Evolutionary conservation across 2,113 vertebrate species (phyloP).

Genomic region (Todiramphus chloris): DNA sequence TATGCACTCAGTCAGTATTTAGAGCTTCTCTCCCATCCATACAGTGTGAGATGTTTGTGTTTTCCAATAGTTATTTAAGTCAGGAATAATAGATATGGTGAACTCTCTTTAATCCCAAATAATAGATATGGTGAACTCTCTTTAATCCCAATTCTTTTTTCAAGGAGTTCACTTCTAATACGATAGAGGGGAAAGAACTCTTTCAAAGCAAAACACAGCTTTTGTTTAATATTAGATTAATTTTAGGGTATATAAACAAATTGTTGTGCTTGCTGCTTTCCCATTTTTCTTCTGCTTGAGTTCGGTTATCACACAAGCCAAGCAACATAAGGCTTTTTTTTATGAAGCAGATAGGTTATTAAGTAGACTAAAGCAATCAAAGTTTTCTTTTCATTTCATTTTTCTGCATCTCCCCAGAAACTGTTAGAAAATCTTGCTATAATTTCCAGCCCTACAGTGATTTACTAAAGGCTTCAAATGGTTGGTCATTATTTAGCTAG

Average conservation of each 20-base stretch:
- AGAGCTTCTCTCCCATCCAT: background rate
- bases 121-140: no score
- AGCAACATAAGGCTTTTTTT: background rate
- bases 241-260: background rate
- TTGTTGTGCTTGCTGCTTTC: background rate
- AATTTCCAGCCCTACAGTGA: background rate
- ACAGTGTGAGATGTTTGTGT: background rate
- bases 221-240: background rate
- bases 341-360: background rate
- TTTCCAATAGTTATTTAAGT: background rate
- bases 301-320: background rate
- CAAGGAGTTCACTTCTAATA: background rate
- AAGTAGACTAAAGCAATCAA: background rate
- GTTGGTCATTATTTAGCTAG: background rate
- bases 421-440: background rate
- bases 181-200: background rate
- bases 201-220: background rate
- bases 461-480: background rate
- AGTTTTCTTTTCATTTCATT: background rate
- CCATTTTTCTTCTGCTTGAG: background rate
- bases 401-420: background rate
- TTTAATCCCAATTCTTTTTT: background rate
- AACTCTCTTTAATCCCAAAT: no score
- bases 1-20: background rate
- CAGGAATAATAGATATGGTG: background rate